Evolutionary conservation across 2,797 vertebrate genomes (phyloP), one percentile per base, ranked within the genome.

Genomic region (Amniataba percoides): DNA sequence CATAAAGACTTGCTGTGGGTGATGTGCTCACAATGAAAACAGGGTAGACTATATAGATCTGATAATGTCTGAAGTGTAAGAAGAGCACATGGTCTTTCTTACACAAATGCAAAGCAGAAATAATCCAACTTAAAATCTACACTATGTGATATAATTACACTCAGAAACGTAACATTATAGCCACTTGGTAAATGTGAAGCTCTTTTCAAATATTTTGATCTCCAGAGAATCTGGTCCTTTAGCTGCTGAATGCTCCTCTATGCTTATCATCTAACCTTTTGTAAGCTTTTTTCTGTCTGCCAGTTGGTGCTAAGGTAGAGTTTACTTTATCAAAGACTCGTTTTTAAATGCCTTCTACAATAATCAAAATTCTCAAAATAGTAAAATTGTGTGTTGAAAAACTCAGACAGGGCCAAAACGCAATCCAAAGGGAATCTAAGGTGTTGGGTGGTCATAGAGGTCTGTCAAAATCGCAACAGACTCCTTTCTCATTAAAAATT

Each of bases 1-100:
- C 39, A 57, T 51, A 31, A 53, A 65, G 39, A 53, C n/a, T 57
- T 45, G 66, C 57, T 58, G 11, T 36, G 40, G 68, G 34, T 73
- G 31, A 63, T 53, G 40, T 39, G 31, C 27, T 72, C 57, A 55
- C 58, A 23, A 21, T 60, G 7, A 51, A 68, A 51, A 10, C 8
- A 34, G 5, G 55, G 42, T 40, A 36, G 53, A 58, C 34, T 73
- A 48, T 23, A 69, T 55, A 34, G 18, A 64, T 59, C 39, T 56
- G 61, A 61, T 60, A 65, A 64, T 53, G 65, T 27, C 58, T 56
- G 16, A 19, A 70, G 9, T 21, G 36, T 15, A 49, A 42, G 16
- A 45, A 36, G 15, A 42, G 66, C 48, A 43, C 21, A 61, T 57
- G 51, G 43, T 42, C 48, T 19, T 19, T 46, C 18, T 3, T 46